Base-by-base conservation (phyloP, 2,797 vertebrate species). In the Gobio occitaniae region DNA sequence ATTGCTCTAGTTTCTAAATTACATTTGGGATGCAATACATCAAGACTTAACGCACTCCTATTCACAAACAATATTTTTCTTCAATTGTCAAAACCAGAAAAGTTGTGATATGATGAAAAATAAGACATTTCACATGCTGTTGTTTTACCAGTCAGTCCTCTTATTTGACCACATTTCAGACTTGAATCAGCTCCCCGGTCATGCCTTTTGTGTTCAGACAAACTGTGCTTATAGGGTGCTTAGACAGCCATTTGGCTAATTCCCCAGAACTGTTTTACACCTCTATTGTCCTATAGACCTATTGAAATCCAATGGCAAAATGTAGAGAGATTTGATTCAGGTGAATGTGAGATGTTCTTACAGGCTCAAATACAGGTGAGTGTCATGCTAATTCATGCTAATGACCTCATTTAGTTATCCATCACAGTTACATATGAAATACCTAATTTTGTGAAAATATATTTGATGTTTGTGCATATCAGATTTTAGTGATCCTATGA, bases 351-450 rank as follows among this genome's bases (percentile, higher is more conserved):
- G 68, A 47, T 44, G 78, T 83, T 84, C 59, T 61, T 86, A 83
- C 38, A 69, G 54, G 71, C 61, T 70, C 41, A 56, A 86, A 82
- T 47, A 54, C 76, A 50, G 25, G 48, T 38, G 86, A 89, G 71
- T 86, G 80, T 88, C 38, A 86, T 90, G 85, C 77, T 90, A 70
- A 86, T 77, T 85, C 41, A 86, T 91, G 84, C 75, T 88, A 66
- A 84, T 81, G n/a, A 52, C 29, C 19, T 38, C 29, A 54, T 36
- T 63, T 38, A 61, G 25, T 50, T 29, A 63, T n/a, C 4, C 9
- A 36, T 61, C 36, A 81, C 15, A 11, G 5, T 44, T 25, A 17
- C 5, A 8, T 41, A 13, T 50, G 5, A 52, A 83, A 66, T 52
- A 1, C 3, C 21, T 48, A 32, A 5, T 11, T 71, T 59, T 71